Percentiles rank a stretch among this genome's conserved stretches.
phyloP scores from a whole-genome alignment of 1,140 invertebrate species.

The Xylocopa sonorina region DNA sequence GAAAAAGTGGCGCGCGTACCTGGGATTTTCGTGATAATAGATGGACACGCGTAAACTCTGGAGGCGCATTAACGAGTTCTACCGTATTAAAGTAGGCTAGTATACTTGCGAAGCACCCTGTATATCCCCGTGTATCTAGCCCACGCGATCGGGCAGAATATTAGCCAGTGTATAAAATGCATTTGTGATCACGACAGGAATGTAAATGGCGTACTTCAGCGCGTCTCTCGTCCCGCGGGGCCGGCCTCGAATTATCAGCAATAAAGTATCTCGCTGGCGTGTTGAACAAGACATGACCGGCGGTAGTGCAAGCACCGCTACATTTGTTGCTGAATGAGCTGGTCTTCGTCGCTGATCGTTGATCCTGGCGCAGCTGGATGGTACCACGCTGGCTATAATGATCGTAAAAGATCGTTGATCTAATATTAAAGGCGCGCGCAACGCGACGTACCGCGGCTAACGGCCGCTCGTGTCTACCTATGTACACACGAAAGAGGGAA shows the following conservation, averaged over 20 bases:
- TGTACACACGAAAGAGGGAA: neutral
- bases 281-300: conserved; percentile 62
- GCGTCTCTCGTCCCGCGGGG: conserved; percentile 34
- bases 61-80: neutral
- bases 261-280: conserved; percentile 62
- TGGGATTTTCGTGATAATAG: too few relatives aligned
- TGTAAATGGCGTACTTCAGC: conserved; percentile 62
- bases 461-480: too few relatives aligned
- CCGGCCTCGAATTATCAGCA: conserved; percentile 62
- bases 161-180: conserved; percentile 66
- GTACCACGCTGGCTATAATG: conserved; percentile 45
- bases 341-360: conserved; percentile 49
- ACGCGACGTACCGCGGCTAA: neutral
- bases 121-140: conserved; percentile 60
- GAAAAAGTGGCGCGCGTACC: too few relatives aligned
- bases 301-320: conserved; percentile 61
- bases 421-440: conserved; percentile 36
- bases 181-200: conserved; percentile 66
- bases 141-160: conserved; percentile 65
- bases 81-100: neutral
- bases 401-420: conserved; percentile 41
- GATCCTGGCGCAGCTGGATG: conserved; percentile 46
- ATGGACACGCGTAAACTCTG: too few relatives aligned
- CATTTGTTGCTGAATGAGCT: conserved; percentile 59
- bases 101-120: conserved; percentile 13